Evolutionary conservation across 1,140 invertebrate genomes (phyloP).

Genomic region (Belonocnema kinseyi): DNA sequence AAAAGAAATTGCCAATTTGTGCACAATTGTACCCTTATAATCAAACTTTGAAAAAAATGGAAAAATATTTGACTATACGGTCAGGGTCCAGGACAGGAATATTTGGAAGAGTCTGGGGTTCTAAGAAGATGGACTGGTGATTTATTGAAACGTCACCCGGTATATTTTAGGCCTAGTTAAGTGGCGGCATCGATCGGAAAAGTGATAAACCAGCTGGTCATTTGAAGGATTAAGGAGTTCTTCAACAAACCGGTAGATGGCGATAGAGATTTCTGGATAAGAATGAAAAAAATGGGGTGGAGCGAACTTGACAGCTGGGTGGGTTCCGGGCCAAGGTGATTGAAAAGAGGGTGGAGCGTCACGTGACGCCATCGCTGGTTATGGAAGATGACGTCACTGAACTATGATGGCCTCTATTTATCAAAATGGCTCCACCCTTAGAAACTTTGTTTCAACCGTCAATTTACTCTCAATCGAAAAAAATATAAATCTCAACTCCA

Average conservation of each 20-base stretch:
- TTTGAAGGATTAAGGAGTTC: slow-evolving; percentile 62
- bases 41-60: too few species aligned
- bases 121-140: too few species aligned
- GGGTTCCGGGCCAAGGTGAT: slow-evolving; percentile 75
- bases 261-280: slow-evolving; percentile 69
- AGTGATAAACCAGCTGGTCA: slow-evolving; percentile 54
- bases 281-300: slow-evolving; percentile 74
- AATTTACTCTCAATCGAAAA: background rate
- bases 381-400: slow-evolving; percentile 72
- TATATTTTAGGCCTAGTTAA: slow-evolving; percentile 44
- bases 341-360: slow-evolving; percentile 77
- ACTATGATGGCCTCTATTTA: slow-evolving; percentile 74
- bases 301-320: slow-evolving; percentile 76
- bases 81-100: too few species aligned
- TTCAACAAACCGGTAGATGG: slow-evolving; percentile 66
- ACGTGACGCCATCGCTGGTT: slow-evolving; percentile 75
- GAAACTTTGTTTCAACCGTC: slow-evolving; percentile 60
- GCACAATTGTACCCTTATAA: too few species aligned
- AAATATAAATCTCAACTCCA: too few species aligned
- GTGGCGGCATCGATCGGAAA: slow-evolving; percentile 67
- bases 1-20: too few species aligned
- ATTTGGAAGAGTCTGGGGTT: too few species aligned
- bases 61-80: too few species aligned
- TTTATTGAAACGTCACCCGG: slow-evolving; percentile 32
- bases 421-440: slow-evolving; percentile 69